phyloP scores from a whole-genome alignment of 2,888 invertebrate species.

The Drosophila koepferae region DNA sequence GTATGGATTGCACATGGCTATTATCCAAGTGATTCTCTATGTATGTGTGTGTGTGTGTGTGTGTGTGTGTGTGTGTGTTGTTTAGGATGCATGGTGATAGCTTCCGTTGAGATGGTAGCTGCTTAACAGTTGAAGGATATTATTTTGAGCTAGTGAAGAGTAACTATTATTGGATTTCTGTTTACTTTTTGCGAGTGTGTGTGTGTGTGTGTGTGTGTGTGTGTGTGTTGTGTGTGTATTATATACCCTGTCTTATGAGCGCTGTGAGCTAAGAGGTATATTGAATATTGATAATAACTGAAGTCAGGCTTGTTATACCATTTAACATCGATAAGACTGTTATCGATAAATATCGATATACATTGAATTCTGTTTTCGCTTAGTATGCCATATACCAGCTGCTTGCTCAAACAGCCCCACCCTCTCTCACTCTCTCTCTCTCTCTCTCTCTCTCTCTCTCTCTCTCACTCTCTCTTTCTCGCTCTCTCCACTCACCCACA shows the following conservation, averaged over 20 bases:
- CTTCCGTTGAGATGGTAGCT: conserved; percentile 10
- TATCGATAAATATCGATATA: not conserved
- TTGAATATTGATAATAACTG: too few species aligned
- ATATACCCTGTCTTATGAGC: not conserved
- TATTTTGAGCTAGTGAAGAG: not conserved
- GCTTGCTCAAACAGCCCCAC: not conserved
- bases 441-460: not conserved
- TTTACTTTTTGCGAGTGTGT: not conserved
- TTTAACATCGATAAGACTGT: too few species aligned
- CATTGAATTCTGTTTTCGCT: not conserved
- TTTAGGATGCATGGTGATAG: not conserved
- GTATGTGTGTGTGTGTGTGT: not conserved
- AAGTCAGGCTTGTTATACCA: too few species aligned
- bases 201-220: too few species aligned
- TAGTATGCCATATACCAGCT: not conserved
- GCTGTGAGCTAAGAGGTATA: not conserved
- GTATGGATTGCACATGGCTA: not conserved
- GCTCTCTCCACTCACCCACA: not conserved
- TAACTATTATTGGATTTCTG: conserved; percentile 8
- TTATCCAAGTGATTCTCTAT: not conserved
- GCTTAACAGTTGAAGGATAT: conserved; percentile 9
- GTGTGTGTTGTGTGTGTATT: not conserved
- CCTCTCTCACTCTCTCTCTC: not conserved
- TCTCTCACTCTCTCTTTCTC: not conserved
- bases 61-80: not conserved